phyloP scores from a whole-genome alignment of 2,888 invertebrate genomes.

The Amphiduros pacificus region DNA sequence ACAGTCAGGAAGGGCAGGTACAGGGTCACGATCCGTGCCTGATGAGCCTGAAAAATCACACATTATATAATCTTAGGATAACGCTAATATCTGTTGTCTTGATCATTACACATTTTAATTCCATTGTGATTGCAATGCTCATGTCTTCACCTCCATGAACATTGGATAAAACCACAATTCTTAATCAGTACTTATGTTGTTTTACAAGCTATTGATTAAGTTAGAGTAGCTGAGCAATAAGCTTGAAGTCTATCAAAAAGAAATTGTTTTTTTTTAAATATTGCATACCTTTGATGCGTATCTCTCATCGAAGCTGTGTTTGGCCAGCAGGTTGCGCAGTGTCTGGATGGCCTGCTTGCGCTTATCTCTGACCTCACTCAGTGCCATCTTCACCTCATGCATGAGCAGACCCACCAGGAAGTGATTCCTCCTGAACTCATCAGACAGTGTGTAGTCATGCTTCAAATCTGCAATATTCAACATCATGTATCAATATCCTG shows the following conservation, averaged over 20 bases:
- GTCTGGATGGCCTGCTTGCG: constrained; percentile 79
- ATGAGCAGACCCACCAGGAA: constrained; percentile 86
- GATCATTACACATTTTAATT: too few relatives aligned
- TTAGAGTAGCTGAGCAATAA: too few relatives aligned
- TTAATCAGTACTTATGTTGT: too few relatives aligned
- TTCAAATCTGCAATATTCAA: constrained; percentile 53
- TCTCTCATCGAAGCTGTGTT: constrained; percentile 91
- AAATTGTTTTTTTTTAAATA: too few relatives aligned
- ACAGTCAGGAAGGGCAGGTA: constrained; percentile 91
- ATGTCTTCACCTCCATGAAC: too few relatives aligned
- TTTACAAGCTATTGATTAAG: too few relatives aligned
- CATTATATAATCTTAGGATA: too few relatives aligned
- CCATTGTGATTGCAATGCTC: too few relatives aligned
- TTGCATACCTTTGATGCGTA: constrained; percentile 73
- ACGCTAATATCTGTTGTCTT: too few relatives aligned
- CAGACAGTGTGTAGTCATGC: constrained; percentile 65
- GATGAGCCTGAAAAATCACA: constrained; percentile 71
- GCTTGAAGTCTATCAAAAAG: too few relatives aligned
- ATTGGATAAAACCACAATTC: background rate
- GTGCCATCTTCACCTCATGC: constrained; percentile 83
- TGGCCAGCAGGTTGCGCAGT: constrained; percentile 84
- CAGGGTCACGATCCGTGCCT: constrained; percentile 81
- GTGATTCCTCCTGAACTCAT: constrained; percentile 87
- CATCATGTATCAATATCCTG: too few relatives aligned
- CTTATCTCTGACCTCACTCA: constrained; percentile 82